phyloP scores from a whole-genome alignment of 2,888 invertebrate species.

The Drosophila paramelanica region DNA sequence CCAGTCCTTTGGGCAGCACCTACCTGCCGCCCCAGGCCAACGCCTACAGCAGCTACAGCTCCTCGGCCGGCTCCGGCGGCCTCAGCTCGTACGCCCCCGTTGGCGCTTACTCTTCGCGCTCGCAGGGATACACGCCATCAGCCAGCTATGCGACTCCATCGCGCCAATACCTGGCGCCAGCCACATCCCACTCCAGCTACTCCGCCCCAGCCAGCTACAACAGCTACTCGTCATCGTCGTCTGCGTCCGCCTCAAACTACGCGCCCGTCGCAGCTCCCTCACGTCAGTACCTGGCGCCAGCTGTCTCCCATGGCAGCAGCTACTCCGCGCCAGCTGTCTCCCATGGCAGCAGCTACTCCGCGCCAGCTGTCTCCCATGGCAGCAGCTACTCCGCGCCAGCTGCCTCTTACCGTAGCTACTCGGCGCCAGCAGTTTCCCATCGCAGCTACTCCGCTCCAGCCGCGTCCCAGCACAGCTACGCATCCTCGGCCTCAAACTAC shows the following conservation, averaged over 20 bases:
- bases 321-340: constrained; percentile 10
- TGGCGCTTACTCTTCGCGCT: constrained; percentile 30
- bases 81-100: constrained; percentile 27
- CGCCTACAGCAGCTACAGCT: constrained; percentile 53
- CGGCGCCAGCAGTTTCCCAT: constrained; percentile 4
- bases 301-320: constrained; percentile 8
- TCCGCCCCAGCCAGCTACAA: background rate
- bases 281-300: constrained; percentile 41
- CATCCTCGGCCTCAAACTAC: constrained; percentile 15
- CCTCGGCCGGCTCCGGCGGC: constrained; percentile 40
- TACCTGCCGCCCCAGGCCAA: constrained; percentile 68
- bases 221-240: constrained; percentile 18
- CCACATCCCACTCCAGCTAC: too few relatives aligned
- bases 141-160: constrained; percentile 25
- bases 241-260: background rate
- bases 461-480: constrained; percentile 22
- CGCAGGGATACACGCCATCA: constrained; percentile 24
- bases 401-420: constrained; percentile 20
- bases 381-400: constrained; percentile 11
- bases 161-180: constrained; percentile 26
- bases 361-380: background rate
- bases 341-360: too few relatives aligned
- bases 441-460: constrained; percentile 17
- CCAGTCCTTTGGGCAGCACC: constrained; percentile 53
- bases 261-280: constrained; percentile 41